Evolutionary conservation across 2,888 invertebrate genomes (phyloP).

Genomic region (Enchytraeus crypticus): DNA sequence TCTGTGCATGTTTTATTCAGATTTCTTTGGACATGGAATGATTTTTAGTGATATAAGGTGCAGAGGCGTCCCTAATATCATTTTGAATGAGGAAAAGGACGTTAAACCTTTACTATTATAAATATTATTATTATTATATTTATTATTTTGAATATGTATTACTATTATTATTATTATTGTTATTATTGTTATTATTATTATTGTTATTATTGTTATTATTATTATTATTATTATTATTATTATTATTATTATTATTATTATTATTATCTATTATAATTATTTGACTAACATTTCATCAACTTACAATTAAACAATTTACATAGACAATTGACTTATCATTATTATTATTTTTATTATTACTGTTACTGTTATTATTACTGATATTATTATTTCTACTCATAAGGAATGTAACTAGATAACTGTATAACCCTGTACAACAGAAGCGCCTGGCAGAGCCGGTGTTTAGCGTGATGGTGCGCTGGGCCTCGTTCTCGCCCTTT

Average conservation of each 20-base stretch:
- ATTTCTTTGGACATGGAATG: too few relatives aligned
- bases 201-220: not conserved
- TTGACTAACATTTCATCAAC: not conserved
- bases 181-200: not conserved
- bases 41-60: too few relatives aligned
- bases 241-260: not conserved
- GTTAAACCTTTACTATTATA: too few relatives aligned
- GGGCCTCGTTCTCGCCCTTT: slow-evolving; percentile 50
- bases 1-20: too few relatives aligned
- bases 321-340: too few relatives aligned
- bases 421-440: too few relatives aligned
- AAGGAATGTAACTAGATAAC: not conserved
- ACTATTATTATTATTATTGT: not conserved
- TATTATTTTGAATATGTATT: too few relatives aligned
- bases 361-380: not conserved
- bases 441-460: slow-evolving; percentile 6
- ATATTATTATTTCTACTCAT: too few relatives aligned
- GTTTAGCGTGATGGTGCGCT: slow-evolving; percentile 41
- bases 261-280: not conserved
- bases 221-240: not conserved
- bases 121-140: too few relatives aligned
- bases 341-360: not conserved
- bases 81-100: too few relatives aligned
- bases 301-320: too few relatives aligned
- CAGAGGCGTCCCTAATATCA: too few relatives aligned